Evolutionary conservation across 1,140 invertebrate species (phyloP), one percentile per base, ranked within the genome.

Genomic region (Drosophila suzukii): DNA sequence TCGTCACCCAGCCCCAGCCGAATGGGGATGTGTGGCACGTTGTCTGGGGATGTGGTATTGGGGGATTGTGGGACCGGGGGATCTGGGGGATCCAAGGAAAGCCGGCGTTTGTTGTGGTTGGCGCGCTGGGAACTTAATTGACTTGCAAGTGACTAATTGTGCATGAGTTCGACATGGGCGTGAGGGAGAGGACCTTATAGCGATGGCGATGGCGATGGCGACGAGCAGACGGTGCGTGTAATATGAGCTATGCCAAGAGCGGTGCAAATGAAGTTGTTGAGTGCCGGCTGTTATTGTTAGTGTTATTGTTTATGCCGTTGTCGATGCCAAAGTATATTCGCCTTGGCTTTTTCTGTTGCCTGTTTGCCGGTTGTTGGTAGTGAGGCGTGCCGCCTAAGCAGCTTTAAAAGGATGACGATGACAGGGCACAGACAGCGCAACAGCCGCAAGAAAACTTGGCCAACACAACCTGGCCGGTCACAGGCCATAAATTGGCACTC

Each of bases 141-240:
- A 89, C 84, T 89, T 88, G 81, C 84, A 88, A 89, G 85, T 90
- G 84, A 88, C 84, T 89, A 88, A 88, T 88, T 88, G 84, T 84
- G 84, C 84, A 84, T 88, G 84, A 88, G 83, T 80, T 83, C 83
- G 82, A 88, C 81, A 82, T 63, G 81, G 62, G 41, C 57, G 34
- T 38, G 58, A 41, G 1, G 36, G 30, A 15, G 38, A 41, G 36
- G 8, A 39, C 13, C 53, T 38, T 34, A 65, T 32, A 39, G 36
- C 27, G 15, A 46, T 27, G 39, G 38, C n/a, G 15, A 46, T 27
- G 39, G 38, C n/a, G 11, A 30, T 39, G 44, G 39, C 62, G 63
- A 67, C 44, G 54, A 55, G 58, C 58, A 81, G 63, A 77, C 75
- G 75, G 51, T 85, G 83, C 79, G 79, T 86, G 82, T 86, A 86